Percentiles rank a stretch among this genome's conserved stretches.
Conservation (phyloP, 2,888 invertebrate genomes). For the Malacosoma neustria region DNA sequence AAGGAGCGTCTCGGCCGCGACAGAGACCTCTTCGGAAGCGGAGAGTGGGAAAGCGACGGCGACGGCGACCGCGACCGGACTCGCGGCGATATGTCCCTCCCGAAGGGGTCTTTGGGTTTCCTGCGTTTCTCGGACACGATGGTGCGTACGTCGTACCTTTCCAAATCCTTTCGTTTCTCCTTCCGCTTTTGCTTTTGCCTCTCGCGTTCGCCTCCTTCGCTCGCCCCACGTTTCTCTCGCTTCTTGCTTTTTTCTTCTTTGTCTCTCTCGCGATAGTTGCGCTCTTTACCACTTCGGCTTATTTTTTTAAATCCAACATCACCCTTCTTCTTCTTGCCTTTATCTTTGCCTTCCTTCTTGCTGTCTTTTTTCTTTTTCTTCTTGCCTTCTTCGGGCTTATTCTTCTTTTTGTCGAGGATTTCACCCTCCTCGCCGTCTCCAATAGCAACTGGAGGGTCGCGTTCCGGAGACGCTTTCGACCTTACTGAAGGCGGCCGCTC, state of each 20-base stretch:
- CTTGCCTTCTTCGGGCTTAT: constrained; percentile 31
- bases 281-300: constrained; percentile 77
- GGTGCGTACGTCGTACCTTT: constrained; percentile 88
- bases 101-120: constrained; percentile 83
- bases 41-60: constrained; percentile 15
- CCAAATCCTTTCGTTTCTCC: constrained; percentile 83
- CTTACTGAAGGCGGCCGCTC: constrained; percentile 49
- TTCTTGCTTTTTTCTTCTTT: constrained; percentile 30
- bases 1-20: constrained; percentile 27
- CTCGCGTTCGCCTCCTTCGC: constrained; percentile 28
- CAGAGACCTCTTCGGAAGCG: constrained; percentile 20
- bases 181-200: constrained; percentile 51
- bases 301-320: constrained; percentile 85
- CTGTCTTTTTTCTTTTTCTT: constrained; percentile 72
- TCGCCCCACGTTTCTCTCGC: constrained; percentile 19
- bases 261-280: constrained; percentile 82
- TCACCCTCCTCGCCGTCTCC: constrained; percentile 73
- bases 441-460: constrained; percentile 41
- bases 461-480: constrained; percentile 42
- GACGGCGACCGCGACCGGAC: constrained; percentile 16
- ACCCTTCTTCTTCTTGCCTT: constrained; percentile 61
- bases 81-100: constrained; percentile 77
- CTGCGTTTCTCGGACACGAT: constrained; percentile 82
- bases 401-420: constrained; percentile 63
- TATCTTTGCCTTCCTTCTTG: constrained; percentile 61